A percentile compares a stretch with the other conserved stretches of the same genome.
phyloP scores from a whole-genome alignment of 2,113 vertebrate genomes.

The Passer domesticus region DNA sequence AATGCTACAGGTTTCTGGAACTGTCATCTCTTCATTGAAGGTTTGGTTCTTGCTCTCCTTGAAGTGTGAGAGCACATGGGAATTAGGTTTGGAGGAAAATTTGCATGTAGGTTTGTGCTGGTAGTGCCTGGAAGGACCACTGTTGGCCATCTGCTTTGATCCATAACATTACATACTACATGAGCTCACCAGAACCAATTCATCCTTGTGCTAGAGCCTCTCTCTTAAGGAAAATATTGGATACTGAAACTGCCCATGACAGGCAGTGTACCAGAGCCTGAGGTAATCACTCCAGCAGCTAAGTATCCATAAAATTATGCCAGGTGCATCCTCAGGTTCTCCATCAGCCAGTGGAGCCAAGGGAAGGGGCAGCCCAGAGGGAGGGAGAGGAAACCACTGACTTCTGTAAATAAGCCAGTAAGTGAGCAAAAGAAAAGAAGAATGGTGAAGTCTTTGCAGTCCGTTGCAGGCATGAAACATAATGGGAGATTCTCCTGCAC shows the following conservation, averaged over 20 bases:
- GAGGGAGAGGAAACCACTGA: neutral
- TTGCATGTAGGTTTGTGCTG: neutral
- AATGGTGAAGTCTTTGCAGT: neutral
- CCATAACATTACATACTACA: neutral
- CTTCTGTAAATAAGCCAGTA: neutral
- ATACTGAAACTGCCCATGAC: neutral
- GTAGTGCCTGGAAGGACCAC: neutral
- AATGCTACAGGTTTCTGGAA: neutral
- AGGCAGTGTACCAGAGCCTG: neutral
- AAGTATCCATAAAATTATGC: neutral
- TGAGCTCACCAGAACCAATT: neutral
- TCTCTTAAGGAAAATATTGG: neutral
- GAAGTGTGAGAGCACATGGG: rapidly evolving
- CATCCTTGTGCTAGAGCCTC: rapidly evolving
- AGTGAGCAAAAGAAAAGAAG: neutral
- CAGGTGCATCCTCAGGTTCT: neutral
- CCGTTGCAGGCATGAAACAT: neutral
- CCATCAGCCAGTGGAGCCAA: neutral
- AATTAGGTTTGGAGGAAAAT: neutral
- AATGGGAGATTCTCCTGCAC: neutral
- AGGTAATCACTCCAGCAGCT: neutral
- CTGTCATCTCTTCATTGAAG: neutral
- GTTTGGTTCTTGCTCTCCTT: neutral
- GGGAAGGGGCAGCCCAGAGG: neutral
- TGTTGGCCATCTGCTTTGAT: neutral